A percentile compares a stretch with the other conserved stretches of the same genome.
These are phyloP conservation scores for Scytalopus superciliaris DNA, from an alignment of 2,113 vertebrate species.

Conservation along the genomic window DNA sequence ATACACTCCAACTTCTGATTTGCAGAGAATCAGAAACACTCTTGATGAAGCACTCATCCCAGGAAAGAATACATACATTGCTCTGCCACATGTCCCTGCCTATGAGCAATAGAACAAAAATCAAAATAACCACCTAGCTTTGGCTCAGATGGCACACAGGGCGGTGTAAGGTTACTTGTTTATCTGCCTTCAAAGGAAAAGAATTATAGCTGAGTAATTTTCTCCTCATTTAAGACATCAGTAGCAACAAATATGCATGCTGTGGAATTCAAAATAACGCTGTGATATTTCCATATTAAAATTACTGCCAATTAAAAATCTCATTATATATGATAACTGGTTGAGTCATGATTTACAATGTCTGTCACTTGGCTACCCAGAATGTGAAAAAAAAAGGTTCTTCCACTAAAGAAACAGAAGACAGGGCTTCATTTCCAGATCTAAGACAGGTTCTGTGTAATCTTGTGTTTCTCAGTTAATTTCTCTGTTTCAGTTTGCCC, in stretches of 20 bases:
- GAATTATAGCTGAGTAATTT: constrained; percentile 5
- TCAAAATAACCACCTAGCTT: not conserved
- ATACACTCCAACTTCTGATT: not conserved
- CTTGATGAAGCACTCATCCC: not conserved
- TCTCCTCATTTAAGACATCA: constrained; percentile 6
- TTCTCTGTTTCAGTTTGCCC: not conserved
- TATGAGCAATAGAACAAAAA: not conserved
- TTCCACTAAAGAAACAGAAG: not conserved
- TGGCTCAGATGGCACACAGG: not conserved
- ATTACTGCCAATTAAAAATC: constrained; percentile 6
- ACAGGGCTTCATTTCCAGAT: not conserved
- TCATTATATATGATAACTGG: constrained; percentile 12
- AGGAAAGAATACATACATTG: not conserved
- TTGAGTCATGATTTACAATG: not conserved
- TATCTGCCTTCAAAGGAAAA: not conserved
- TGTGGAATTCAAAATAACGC: not conserved
- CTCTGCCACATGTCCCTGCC: not conserved
- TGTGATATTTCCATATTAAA: not conserved
- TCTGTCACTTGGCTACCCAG: not conserved
- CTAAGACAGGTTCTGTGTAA: not conserved
- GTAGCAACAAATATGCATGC: not conserved
- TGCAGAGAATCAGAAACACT: not conserved
- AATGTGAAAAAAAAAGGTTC: not conserved
- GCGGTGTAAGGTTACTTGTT: not conserved
- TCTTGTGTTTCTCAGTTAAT: not conserved